Percentiles rank a stretch among this genome's conserved stretches.
These are phyloP conservation scores for Diadema setosum DNA, from an alignment of 35 echinoderm and acorn worm species.

Conservation along the genomic window DNA sequence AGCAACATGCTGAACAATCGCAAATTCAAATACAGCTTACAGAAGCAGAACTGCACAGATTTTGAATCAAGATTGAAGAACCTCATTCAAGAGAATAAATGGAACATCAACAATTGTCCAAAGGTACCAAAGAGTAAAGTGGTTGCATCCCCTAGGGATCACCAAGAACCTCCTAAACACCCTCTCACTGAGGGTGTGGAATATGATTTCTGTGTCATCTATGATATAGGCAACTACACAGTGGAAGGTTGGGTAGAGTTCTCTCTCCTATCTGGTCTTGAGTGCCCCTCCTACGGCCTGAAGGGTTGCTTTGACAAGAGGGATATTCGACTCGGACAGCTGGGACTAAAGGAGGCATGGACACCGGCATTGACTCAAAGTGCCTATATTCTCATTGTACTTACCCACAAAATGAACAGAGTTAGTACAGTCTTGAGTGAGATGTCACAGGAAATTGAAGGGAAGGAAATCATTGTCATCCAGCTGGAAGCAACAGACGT, in stretches of 20 bases:
- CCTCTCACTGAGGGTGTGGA: not conserved
- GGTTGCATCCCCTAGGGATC: too few species aligned
- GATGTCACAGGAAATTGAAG: too few species aligned
- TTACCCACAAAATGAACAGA: not conserved
- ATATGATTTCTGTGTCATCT: not conserved
- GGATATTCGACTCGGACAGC: not conserved
- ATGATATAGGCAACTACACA: not conserved
- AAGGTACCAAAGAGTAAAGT: too few species aligned
- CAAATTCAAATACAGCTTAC: not conserved
- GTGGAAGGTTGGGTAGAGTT: not conserved
- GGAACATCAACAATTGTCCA: too few species aligned
- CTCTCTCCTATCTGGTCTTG: not conserved
- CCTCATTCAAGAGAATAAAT: not conserved
- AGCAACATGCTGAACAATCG: not conserved
- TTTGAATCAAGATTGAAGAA: not conserved
- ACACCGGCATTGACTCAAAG: not conserved
- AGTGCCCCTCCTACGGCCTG: not conserved
- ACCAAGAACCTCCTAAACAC: not conserved
- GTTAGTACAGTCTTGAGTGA: too few species aligned
- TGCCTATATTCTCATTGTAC: not conserved
- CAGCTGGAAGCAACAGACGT: not conserved
- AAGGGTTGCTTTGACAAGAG: not conserved
- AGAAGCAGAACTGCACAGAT: not conserved
- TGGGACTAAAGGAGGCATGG: not conserved
- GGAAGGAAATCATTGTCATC: not conserved